These are phyloP conservation scores for Phyllotreta striolata DNA, from an alignment of 2,888 invertebrate genomes.

Conservation along the genomic window DNA sequence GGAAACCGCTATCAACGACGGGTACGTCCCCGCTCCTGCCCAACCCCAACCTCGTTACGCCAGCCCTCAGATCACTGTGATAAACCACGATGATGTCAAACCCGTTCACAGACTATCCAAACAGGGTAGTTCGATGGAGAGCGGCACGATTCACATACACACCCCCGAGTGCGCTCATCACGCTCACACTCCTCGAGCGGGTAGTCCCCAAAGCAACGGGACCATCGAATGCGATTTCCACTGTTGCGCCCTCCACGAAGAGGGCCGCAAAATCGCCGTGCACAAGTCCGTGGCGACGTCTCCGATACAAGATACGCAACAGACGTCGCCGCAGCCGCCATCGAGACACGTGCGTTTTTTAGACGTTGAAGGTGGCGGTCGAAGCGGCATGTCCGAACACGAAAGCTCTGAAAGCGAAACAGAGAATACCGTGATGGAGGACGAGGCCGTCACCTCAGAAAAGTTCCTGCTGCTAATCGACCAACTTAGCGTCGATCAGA, in stretches of 20 bases:
- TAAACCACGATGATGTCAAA: conserved; percentile 87
- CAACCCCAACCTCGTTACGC: conserved; percentile 60
- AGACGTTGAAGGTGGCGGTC: conserved; percentile 73
- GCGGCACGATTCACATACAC: conserved; percentile 80
- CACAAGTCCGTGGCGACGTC: conserved; percentile 93
- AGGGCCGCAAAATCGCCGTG: conserved; percentile 88
- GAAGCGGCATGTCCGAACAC: conserved; percentile 67
- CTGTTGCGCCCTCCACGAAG: conserved; percentile 94
- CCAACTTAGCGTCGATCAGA: conserved; percentile 91
- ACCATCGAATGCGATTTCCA: conserved; percentile 90
- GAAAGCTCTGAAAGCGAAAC: conserved; percentile 94
- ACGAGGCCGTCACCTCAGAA: conserved; percentile 87
- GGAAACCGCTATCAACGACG: conserved; percentile 71
- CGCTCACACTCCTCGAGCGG: conserved; percentile 70
- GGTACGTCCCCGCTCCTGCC: conserved; percentile 57
- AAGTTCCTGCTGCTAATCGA: conserved; percentile 93
- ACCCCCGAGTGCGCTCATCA: conserved; percentile 84
- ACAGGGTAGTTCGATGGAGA: conserved; percentile 74
- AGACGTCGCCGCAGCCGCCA: conserved; percentile 63
- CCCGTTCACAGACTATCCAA: conserved; percentile 62
- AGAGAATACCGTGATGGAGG: conserved; percentile 92
- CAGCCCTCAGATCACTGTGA: conserved; percentile 91
- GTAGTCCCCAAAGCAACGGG: conserved; percentile 70
- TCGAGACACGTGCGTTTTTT: conserved; percentile 87
- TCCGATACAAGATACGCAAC: conserved; percentile 75